These are phyloP conservation scores for Nycteola revayana DNA, from an alignment of 2,888 invertebrate genomes.

Conservation along the genomic window DNA sequence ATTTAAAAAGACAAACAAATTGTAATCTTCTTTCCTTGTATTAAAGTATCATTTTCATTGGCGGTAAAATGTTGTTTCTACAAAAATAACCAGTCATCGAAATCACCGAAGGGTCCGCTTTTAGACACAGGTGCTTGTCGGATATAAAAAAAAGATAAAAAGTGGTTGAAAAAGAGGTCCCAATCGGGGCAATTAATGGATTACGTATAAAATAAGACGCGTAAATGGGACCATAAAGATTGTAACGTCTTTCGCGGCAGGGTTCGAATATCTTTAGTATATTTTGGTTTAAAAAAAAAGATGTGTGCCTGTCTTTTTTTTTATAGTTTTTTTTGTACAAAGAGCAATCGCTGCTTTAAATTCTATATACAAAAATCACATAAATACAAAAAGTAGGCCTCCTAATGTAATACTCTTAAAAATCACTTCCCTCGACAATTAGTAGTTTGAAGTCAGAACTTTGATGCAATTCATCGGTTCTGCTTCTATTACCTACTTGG, in stretches of 20 bases:
- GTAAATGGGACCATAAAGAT: slow-evolving; percentile 44
- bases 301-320: background rate
- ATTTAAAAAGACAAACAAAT: slow-evolving; percentile 5
- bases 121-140: slow-evolving; percentile 66
- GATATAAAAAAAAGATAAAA: slow-evolving; percentile 44
- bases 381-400: too few relatives aligned
- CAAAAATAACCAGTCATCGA: slow-evolving; percentile 71
- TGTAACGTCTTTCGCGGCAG: slow-evolving; percentile 36
- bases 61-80: slow-evolving; percentile 40
- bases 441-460: too few relatives aligned
- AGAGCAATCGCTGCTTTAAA: too few relatives aligned
- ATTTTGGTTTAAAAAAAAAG: background rate
- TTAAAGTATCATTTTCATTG: slow-evolving; percentile 20
- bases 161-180: slow-evolving; percentile 41
- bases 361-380: too few relatives aligned
- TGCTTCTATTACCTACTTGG: too few relatives aligned
- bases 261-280: slow-evolving; percentile 13
- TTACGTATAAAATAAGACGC: slow-evolving; percentile 58
- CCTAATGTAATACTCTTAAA: too few relatives aligned
- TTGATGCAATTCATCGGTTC: too few relatives aligned
- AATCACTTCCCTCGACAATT: too few relatives aligned
- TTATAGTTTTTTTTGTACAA: too few relatives aligned
- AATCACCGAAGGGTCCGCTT: slow-evolving; percentile 55
- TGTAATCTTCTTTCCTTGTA: accelerated
- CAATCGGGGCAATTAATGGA: slow-evolving; percentile 70